Evolutionary conservation across 2,113 vertebrate species (phyloP).

Genomic region (Sturnus vulgaris): DNA sequence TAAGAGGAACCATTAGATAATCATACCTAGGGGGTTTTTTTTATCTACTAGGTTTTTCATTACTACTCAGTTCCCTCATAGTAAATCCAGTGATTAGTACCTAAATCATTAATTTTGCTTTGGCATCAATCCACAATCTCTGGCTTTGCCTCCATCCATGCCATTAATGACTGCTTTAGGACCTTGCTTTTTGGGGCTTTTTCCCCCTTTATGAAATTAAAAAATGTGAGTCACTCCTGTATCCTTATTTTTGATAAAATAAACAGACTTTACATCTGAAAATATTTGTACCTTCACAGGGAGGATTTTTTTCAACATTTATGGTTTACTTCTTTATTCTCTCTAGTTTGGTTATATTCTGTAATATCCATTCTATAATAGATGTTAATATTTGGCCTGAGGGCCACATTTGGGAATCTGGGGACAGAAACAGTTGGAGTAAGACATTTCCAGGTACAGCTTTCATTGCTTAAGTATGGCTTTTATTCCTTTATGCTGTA

Average conservation of each 20-base stretch:
- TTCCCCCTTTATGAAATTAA: background rate
- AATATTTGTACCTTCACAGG: background rate
- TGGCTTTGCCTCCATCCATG: background rate
- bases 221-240: background rate
- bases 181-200: no score
- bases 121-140: background rate
- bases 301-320: background rate
- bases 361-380: background rate
- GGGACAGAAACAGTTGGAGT: background rate
- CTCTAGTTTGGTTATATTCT: background rate
- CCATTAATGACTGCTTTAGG: background rate
- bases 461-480: background rate
- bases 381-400: background rate
- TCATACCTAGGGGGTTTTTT: accelerated
- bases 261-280: background rate
- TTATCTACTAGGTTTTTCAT: background rate
- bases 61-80: background rate
- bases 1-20: background rate
- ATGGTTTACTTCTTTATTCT: background rate
- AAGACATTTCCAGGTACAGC: background rate
- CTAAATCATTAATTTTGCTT: background rate
- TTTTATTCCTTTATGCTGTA: background rate
- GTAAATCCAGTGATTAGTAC: background rate
- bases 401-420: background rate
- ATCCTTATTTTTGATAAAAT: background rate